Conservation (phyloP, 1,140 invertebrate genomes). For the Hypothenemus hampei region DNA sequence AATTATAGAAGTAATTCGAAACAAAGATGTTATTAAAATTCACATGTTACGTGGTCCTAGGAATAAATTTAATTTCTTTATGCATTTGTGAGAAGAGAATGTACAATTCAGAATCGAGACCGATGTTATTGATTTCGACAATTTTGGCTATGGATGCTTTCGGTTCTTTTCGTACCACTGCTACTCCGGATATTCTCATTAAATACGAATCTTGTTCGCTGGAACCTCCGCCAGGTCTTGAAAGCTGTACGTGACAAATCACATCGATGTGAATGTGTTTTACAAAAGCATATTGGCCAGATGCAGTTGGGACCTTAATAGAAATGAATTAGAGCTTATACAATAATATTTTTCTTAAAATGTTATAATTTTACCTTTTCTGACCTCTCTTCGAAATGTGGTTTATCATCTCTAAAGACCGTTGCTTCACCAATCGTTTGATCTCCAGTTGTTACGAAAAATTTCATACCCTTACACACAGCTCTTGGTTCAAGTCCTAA, state of each 20-base stretch:
- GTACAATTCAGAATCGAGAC: conserved; percentile 61
- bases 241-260: conserved; percentile 57
- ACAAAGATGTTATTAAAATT: no score
- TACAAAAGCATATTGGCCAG: conserved; percentile 50
- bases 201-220: conserved; percentile 54
- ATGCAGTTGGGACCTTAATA: conserved; percentile 28
- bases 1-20: no score
- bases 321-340: background rate
- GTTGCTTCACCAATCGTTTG: conserved; percentile 56
- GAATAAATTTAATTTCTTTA: conserved; percentile 58
- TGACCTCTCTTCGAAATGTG: conserved; percentile 58
- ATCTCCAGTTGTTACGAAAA: conserved; percentile 54
- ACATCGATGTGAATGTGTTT: conserved; percentile 63
- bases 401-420: conserved; percentile 59
- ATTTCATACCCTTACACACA: conserved; percentile 60
- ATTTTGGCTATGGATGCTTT: conserved; percentile 49
- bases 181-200: conserved; percentile 61
- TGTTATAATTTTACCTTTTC: conserved; percentile 47
- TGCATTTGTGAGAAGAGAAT: conserved; percentile 57
- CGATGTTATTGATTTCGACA: conserved; percentile 58
- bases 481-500: conserved; percentile 64
- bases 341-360: background rate
- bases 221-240: conserved; percentile 52
- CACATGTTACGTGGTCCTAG: conserved; percentile 34
- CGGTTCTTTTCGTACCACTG: conserved; percentile 56